Base-by-base conservation (phyloP, 2,797 vertebrate species). In the Petrocephalus sullivani region DNA sequence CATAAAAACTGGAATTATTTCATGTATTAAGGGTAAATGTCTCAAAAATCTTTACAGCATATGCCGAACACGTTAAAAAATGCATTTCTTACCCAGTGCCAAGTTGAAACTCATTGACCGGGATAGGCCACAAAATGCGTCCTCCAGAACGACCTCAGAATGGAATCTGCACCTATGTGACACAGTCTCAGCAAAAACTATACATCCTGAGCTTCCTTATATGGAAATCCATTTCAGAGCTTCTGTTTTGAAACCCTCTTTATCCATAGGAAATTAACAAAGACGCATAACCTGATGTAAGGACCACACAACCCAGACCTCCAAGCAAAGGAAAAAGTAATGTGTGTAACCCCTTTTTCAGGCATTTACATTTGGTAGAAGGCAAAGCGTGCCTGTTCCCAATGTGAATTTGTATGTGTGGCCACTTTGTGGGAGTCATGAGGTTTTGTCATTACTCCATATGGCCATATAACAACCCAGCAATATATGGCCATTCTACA, bases 1-100 rank as follows among this genome's bases (percentile, higher is more conserved):
- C 37, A 78, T 41, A 78, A 78, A 78, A 78, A 78, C 41, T 78
- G 41, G 41, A 78, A 78, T 78, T 71, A 71, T 71, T 71, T 71
- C n/a, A 41, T 78, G 16, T 49, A 49, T 46, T 37, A 78, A 49
- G 16, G 14, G 33, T 41, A 78, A 78, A 37, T n/a, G 4, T 71
- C 19, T 81, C 19, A 81, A 28, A 81, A 49, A 81, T 81, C 75
- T 46, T 81, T 16, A 49, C 16, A 81, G 75, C 19, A 81, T 81
- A 81, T 81, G 75, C 19, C 75, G 1, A 81, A 81, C 6, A 81
- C 41, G 1, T 37, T 7, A 16, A 71, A 71, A 71, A 71, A 41
- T 71, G 14, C 5, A 71, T 37, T 19, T 71, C 67, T 19, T 41
- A 12, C 33, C 37, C 37, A 0, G 14, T 37, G 33, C 67, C 67